These are phyloP conservation scores for Phyllotreta cruciferae DNA, from an alignment of 2,888 invertebrate species.

Conservation along the genomic window DNA sequence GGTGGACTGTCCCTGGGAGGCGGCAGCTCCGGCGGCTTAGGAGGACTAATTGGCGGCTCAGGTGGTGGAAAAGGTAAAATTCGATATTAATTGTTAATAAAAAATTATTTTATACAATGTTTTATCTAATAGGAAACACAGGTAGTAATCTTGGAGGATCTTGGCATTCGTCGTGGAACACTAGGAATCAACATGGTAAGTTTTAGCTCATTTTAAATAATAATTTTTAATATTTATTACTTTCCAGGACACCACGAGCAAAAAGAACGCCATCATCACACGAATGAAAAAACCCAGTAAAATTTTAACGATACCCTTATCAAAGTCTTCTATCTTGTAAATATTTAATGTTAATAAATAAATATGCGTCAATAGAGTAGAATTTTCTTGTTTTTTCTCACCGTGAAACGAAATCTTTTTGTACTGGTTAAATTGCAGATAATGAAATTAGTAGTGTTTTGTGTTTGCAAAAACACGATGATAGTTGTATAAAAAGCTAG, in stretches of 20 bases:
- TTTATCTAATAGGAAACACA: background rate
- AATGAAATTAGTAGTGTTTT: background rate
- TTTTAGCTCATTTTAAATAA: slow-evolving; percentile 3
- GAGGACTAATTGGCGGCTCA: background rate
- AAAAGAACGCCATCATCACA: slow-evolving; percentile 2
- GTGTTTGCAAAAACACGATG: no score
- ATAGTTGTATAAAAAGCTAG: no score
- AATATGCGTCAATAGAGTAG: slow-evolving; percentile 19
- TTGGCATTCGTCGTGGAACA: background rate
- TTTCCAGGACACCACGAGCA: slow-evolving; percentile 5
- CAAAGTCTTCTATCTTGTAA: slow-evolving; percentile 26
- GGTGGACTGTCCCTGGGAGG: slow-evolving; percentile 6
- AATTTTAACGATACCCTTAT: background rate
- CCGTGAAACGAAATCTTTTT: background rate
- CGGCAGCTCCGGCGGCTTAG: slow-evolving; percentile 4
- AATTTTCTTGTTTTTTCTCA: background rate
- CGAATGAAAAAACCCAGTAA: slow-evolving; percentile 13
- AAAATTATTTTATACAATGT: background rate
- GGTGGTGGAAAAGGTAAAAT: background rate
- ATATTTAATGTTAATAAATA: slow-evolving; percentile 30
- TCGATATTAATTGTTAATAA: no score
- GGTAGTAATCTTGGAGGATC: background rate
- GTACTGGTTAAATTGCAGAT: background rate
- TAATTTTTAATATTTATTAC: background rate
- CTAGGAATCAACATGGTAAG: slow-evolving; percentile 12